Conservation (phyloP, 2,888 invertebrate genomes). For the Cantharis nigra region DNA sequence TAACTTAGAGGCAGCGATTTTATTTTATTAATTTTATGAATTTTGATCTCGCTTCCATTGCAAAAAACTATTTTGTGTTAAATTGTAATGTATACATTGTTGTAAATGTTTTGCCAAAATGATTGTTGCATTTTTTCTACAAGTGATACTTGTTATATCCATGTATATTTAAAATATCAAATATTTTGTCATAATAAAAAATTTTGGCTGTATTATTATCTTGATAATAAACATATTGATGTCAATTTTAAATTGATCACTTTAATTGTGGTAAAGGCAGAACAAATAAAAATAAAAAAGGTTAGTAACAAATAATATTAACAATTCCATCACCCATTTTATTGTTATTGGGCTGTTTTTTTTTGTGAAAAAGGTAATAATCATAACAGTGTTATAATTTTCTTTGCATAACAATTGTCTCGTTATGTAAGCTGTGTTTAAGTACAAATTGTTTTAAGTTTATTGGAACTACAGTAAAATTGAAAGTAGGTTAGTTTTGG, state of each 20-base stretch:
- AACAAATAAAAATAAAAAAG: background rate
- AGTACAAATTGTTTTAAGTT: slow-evolving; percentile 43
- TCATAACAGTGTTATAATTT: slow-evolving; percentile 7
- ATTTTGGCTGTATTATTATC: background rate
- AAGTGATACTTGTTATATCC: background rate
- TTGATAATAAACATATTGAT: slow-evolving; percentile 1
- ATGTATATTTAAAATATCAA: slow-evolving; percentile 1
- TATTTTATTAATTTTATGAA: slow-evolving; percentile 7
- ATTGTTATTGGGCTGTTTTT: background rate
- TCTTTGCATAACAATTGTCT: slow-evolving; percentile 16
- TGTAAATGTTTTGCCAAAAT: slow-evolving; percentile 26
- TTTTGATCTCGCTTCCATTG: slow-evolving; percentile 29
- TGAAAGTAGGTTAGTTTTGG: slow-evolving; percentile 41
- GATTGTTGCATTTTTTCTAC: slow-evolving; percentile 5
- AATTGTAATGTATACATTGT: slow-evolving; percentile 16
- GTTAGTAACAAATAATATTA: background rate
- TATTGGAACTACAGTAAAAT: slow-evolving; percentile 10
- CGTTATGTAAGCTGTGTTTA: slow-evolving; percentile 35
- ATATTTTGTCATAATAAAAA: background rate
- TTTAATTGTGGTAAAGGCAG: background rate
- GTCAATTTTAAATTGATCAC: background rate
- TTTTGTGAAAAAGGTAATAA: slow-evolving; percentile 1
- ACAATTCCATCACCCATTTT: background rate
- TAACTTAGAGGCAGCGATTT: slow-evolving; percentile 17
- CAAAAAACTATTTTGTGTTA: slow-evolving; percentile 15